Evolutionary conservation across 1,140 invertebrate species (phyloP), one percentile per base, ranked within the genome.

Genomic region (Physella acuta): DNA sequence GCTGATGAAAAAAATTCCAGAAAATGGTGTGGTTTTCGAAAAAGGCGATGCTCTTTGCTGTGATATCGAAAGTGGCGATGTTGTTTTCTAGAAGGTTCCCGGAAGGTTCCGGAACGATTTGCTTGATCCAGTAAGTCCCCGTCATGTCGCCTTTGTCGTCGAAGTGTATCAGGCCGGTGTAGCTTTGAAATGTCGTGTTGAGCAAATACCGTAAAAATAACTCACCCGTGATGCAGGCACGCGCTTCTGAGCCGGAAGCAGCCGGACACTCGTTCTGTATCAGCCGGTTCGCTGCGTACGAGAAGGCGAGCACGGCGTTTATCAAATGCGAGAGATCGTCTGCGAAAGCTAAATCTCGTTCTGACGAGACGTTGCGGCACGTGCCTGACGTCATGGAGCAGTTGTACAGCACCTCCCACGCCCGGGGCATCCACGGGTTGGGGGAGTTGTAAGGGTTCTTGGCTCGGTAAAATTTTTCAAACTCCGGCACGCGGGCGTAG

Each of bases 261-360:
- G 49, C 30, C 3, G 56, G 53, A 49, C 75, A 76, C 8, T 62
- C 5, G 17, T 71, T 62, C 39, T 59, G 36, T 1, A 75, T 59
- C 14, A 73, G 34, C 3, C 63, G 82, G 75, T 90, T 86, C 4
- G 94, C 85, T 0, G 91, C 92, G 76, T 92, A 86, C 2, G 92
- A 93, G 79, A 94, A 91, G 0, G 92, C 91, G 77, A 92, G 93
- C 2, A 94, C 91, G 34, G 92, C 92, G 80, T 94, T 91, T n/a
- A 93, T 90, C 28, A 94, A 92, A 24, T 44, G 33, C 78, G 93
- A 92, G 73, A 92, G 91, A 16, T 93, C 90, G 11, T 64, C 68
- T 39, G 69, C 59, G 37, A 61, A 75, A 14, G 49, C 44, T 14
- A 52, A 33, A 17, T 33, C 33, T 91, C 76, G 92, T 91, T 70